Percentiles rank a stretch among this genome's conserved stretches.
phyloP scores from a whole-genome alignment of 2,797 vertebrate species.

The Hydrolagus colliei region DNA sequence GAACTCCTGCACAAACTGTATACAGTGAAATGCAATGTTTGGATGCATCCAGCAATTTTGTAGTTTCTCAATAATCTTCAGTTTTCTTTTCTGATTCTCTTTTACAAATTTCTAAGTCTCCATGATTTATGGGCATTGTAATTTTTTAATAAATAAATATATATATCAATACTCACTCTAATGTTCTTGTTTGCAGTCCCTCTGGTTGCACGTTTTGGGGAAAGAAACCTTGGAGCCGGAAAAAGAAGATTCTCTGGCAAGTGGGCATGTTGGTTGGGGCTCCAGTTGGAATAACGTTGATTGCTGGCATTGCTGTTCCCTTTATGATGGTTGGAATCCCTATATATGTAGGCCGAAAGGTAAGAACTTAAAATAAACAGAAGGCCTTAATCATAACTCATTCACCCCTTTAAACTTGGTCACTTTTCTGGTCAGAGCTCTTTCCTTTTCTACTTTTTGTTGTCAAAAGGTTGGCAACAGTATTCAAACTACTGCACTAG shows the following conservation, averaged over 20 bases:
- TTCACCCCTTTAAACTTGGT: neutral
- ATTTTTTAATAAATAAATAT: neutral
- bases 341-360: constrained; percentile 82
- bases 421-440: neutral
- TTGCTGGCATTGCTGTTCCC: constrained; percentile 75
- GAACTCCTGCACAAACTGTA: neutral
- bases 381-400: neutral
- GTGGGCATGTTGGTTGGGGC: constrained; percentile 81
- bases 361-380: constrained; percentile 40
- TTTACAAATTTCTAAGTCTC: neutral
- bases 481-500: too few species aligned
- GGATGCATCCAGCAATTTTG: neutral
- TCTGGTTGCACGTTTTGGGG: constrained; percentile 87
- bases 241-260: constrained; percentile 77
- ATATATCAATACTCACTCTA: neutral
- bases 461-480: too few species aligned
- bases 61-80: neutral
- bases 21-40: neutral
- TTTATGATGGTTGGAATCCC: constrained; percentile 79
- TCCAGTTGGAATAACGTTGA: constrained; percentile 75
- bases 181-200: constrained; percentile 54
- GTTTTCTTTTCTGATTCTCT: neutral
- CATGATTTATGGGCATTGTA: neutral
- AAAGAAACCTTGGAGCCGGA: constrained; percentile 80
- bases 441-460: neutral